phyloP scores from a whole-genome alignment of 1,140 invertebrate species.

The Drosophila novamexicana region DNA sequence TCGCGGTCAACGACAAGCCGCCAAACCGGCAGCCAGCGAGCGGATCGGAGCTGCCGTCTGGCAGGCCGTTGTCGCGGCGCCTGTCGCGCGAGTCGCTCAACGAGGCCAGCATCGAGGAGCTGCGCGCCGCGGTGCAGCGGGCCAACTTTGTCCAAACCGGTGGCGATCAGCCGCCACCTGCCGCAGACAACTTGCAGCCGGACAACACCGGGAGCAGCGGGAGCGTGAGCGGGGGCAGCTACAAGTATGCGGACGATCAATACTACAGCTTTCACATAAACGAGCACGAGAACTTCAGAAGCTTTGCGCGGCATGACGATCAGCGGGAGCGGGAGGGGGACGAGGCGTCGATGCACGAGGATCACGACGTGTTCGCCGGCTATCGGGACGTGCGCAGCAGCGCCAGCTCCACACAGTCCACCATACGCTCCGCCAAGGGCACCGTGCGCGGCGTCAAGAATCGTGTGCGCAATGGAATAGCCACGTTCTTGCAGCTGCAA shows the following conservation, averaged over 20 bases:
- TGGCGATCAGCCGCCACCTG: constrained; percentile 42
- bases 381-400: constrained; percentile 91
- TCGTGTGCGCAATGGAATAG: constrained; percentile 96
- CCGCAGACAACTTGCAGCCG: constrained; percentile 5
- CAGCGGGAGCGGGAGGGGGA: constrained; percentile 49
- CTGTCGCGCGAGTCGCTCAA: constrained; percentile 65
- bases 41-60: neutral
- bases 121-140: constrained; percentile 69
- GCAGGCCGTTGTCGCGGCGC: constrained; percentile 23
- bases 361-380: constrained; percentile 91
- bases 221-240: constrained; percentile 48
- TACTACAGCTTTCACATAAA: constrained; percentile 94
- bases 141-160: constrained; percentile 77
- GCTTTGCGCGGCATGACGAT: constrained; percentile 85
- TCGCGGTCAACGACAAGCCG: constrained; percentile 51
- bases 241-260: constrained; percentile 89
- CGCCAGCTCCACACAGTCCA: constrained; percentile 88
- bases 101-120: constrained; percentile 72
- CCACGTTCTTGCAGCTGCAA: constrained; percentile 96
- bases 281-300: constrained; percentile 86
- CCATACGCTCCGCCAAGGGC: constrained; percentile 94
- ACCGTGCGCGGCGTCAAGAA: constrained; percentile 97
- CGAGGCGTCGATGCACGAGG: constrained; percentile 50
- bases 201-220: constrained; percentile 9
- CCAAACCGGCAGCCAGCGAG: constrained; percentile 18